Base-by-base conservation (phyloP, 1,140 invertebrate species). In the Trinorchestia longiramus region DNA sequence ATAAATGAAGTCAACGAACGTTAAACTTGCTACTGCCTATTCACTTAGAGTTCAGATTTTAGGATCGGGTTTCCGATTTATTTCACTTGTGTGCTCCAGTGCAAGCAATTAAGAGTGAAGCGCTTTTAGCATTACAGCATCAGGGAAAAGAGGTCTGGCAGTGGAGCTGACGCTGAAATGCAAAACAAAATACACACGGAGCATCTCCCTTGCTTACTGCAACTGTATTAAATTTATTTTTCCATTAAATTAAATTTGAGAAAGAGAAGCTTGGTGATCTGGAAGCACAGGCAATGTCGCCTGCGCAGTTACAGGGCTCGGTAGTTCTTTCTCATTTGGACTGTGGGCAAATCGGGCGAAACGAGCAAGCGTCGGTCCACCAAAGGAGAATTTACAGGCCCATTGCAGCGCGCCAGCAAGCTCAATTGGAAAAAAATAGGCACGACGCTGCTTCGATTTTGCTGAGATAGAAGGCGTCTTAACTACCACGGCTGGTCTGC, bases 401-500 rank as follows among this genome's bases (percentile, higher is more conserved):
- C 88, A 42, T 91, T 91, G 88, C 88, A 91, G 88, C 41, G 41
- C 88, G 41, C 88, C 88, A 43, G 41, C 43, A 36, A 43, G 88
- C 88, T 91, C 88, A 91, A 91, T 91, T 91, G 88, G 43, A 91
- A 41, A 91, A 91, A 91, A 91, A 91, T 44, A 91, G 43, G 41
- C 88, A 42, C 3, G 88, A 42, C 43, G 41, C 41, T 11, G 88
- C 41, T 41, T 44, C 88, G 43, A 91, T 91, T 91, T 91, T 41
- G 43, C 41, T 41, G 19, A 42, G 88, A 91, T 91, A 91, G 43
- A 77, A 28, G 28, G 62, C 62, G 62, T 77, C 62, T 77, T 77
- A 77, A 77, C 62, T 77, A 77, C 62, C 62, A 36, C 15, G 62
- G 62, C 36, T 77, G 62, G 11, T 28, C 28, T 23, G 62, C 28